Base-by-base conservation (phyloP, 1,140 invertebrate species). In the Drosophila ironensis region DNA sequence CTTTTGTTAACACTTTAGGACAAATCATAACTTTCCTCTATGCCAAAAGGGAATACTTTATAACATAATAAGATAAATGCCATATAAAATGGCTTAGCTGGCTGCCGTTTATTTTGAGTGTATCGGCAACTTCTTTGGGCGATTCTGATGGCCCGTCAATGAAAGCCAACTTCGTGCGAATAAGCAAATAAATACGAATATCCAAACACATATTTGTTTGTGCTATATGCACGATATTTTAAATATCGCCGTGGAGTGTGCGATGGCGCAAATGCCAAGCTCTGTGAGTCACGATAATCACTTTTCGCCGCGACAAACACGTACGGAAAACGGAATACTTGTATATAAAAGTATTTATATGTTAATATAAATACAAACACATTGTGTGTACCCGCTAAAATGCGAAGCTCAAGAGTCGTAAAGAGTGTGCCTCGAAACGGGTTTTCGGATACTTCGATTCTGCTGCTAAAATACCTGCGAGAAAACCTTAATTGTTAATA, bases 201-300 rank as follows among this genome's bases (percentile, higher is more conserved):
- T 48, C 54, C 44, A 46, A 9, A 1, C n/a, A 30, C 11, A 30
- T 4, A 30, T 11, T 9, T 27, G 5, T 3, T 64, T 11, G 28
- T 27, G 5, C 6, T 64, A 64, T 59, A 37, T 61, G 56, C 33
- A 63, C 53, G 60, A 63, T 61, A 61, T 63, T 48, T 48, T 24
- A 38, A 63, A 38, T 68, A 56, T 70, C 52, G 64, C 69, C 66
- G 78, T 73, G 54, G 68, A 75, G 57, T 70, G 69, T 72, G 72
- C 57, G 73, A 82, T 80, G 70, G 57, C 47, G 57, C 66, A 86
- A 86, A 87, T 86, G 71, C 74, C 81, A 80, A 80, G 84, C 81
- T 56, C 74, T 75, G 60, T 86, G 80, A 86, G 80, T 86, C 80
- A 86, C 80, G 75, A 75, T 84, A 86, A 86, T 86, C 76, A 81